Evolutionary conservation across 2,113 vertebrate genomes (phyloP), one percentile per base, ranked within the genome.

Genomic region (Illadopsis cleaveri): DNA sequence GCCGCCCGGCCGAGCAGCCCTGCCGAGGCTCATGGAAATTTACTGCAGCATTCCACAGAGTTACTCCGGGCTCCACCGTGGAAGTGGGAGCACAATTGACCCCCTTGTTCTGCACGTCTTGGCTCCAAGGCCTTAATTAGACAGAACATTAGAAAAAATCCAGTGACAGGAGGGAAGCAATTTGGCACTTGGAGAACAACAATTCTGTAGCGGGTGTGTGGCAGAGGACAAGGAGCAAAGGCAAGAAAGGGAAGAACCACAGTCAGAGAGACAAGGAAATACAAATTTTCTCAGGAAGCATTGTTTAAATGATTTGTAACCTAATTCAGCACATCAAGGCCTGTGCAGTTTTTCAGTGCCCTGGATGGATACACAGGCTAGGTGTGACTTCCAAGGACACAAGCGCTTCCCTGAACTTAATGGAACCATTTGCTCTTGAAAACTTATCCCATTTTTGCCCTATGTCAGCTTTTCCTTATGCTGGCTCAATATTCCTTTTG

Each of bases 81-180:
- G 15, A 27, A 80, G 76, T 33, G 68, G 94, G 86, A 95, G 86
- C 93, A 93, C 85, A 93, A 92, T 25, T 83, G 84, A 64, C 69
- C 76, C 89, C 73, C 95, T 86, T 94, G 89, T 90, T 93, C 89
- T 69, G 80, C 68, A 81, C 4, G 16, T 64, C 71, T 81, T 78
- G 44, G 80, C 94, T 93, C 89, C 15, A 2, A 73, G 76, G 91
- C 38, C 83, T 25, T 77, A 51, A 93, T 94, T 75, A 48, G 37
- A 68, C 75, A 22, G 54, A 80, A 14, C 51, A 22, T 65, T 30
- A 15, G 33, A 80, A 70, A 89, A 91, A 19, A 40, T 2, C 0
- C 5, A 65, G 71, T 20, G 50, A 69, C 0, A 1, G 80, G 45
- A 61, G 30, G 30, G 85, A 77, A 86, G 71, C 44, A 57, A 20